These are phyloP conservation scores for Naja naja DNA, from an alignment of 2,113 vertebrate genomes.

Conservation along the genomic window DNA sequence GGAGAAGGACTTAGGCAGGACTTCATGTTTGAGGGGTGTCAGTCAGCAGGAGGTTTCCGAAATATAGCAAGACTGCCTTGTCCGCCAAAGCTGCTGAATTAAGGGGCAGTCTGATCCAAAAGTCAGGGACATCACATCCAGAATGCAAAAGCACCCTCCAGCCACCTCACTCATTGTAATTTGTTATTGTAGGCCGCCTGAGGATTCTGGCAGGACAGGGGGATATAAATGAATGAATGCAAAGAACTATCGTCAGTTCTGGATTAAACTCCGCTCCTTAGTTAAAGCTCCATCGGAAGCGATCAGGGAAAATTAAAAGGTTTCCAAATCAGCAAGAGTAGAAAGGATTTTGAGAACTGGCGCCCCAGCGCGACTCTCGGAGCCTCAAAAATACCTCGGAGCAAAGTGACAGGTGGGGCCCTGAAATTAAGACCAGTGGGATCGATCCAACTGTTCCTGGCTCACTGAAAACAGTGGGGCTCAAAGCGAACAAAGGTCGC, in stretches of 20 bases:
- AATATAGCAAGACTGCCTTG: not conserved
- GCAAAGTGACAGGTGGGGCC: no score
- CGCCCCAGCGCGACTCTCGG: not conserved
- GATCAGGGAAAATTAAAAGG: not conserved
- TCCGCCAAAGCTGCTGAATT: not conserved
- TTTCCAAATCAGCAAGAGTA: not conserved
- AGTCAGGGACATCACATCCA: not conserved
- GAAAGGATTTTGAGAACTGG: constrained; percentile 20
- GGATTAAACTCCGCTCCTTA: not conserved
- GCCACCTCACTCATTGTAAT: not conserved
- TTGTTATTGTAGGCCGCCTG: not conserved
- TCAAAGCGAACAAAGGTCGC: not conserved
- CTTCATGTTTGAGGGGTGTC: not conserved
- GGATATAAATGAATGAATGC: not conserved
- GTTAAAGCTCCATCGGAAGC: not conserved
- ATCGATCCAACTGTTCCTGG: not conserved
- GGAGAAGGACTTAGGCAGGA: not conserved
- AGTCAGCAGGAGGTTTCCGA: not conserved
- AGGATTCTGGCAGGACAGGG: not conserved
- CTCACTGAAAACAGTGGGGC: not conserved
- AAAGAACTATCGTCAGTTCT: not conserved
- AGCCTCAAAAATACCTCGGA: not conserved
- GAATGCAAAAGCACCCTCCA: not conserved
- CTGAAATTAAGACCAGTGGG: no score
- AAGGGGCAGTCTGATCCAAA: not conserved